Conservation (phyloP, 1,140 invertebrate species). For the Meteorus sp. region DNA sequence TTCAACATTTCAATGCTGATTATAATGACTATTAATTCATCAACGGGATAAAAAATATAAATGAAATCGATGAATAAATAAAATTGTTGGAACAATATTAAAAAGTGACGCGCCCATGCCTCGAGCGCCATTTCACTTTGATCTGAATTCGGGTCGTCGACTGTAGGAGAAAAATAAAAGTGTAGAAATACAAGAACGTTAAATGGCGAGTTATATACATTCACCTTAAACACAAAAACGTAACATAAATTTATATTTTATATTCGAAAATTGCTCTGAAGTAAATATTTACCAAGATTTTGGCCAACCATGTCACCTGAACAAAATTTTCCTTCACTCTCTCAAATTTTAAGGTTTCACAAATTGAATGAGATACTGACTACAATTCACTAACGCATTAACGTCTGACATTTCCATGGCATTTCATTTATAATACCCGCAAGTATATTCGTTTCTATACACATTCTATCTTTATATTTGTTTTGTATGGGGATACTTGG, state of each 20-base stretch:
- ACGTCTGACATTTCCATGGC: conserved; percentile 23
- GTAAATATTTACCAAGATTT: too few relatives aligned
- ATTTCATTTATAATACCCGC: conserved; percentile 9
- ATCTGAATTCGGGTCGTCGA: conserved; percentile 45
- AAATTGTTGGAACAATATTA: too few relatives aligned
- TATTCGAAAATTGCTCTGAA: too few relatives aligned
- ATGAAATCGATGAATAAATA: too few relatives aligned
- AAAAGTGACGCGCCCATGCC: conserved; percentile 46
- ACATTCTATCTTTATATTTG: not conserved
- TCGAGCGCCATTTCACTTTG: conserved; percentile 50
- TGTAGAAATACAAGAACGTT: conserved; percentile 17
- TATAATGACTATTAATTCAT: too few relatives aligned
- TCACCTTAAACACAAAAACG: not conserved
- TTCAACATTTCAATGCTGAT: too few relatives aligned
- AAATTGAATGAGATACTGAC: too few relatives aligned
- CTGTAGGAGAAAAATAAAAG: conserved; percentile 26
- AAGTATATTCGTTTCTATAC: not conserved
- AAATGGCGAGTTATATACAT: not conserved
- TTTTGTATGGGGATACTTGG: not conserved
- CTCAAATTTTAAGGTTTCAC: too few relatives aligned
- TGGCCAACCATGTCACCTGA: too few relatives aligned
- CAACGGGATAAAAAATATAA: too few relatives aligned
- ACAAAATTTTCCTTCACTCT: too few relatives aligned
- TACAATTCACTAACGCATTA: not conserved
- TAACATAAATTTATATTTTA: too few relatives aligned